Evolutionary conservation across 2,888 invertebrate species (phyloP), one percentile per base, ranked within the genome.

Genomic region (Lysandra coridon): DNA sequence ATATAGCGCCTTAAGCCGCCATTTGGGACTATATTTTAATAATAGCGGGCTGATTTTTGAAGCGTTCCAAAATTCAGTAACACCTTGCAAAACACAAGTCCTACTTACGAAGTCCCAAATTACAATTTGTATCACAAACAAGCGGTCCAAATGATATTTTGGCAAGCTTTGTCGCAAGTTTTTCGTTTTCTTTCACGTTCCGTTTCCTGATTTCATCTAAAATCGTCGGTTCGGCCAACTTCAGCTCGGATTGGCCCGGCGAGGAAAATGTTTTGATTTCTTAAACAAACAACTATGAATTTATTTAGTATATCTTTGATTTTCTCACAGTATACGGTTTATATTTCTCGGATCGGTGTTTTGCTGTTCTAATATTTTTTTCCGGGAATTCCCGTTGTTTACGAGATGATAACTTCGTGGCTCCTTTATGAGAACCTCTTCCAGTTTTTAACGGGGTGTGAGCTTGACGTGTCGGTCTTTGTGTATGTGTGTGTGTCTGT

Each of bases 171-270:
- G 75, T 75, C 62, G 62, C 23, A 79, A 79, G 75, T 79, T 79
- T 79, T 79, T 79, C 79, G 74, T 79, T 79, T 79, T 79, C 79
- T 30, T 75, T 79, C 75, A 79, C 79, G 79, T 79, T 64, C 79
- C 30, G 79, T 62, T 79, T 79, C 75, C 49, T 79, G 79, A 79
- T 79, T 79, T 79, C 79, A 79, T 79, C 79, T 57, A 75, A 75
- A 75, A 62, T 49, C 74, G 79, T 79, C 57, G 79, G 79, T 60
- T 44, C 57, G 73, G 79, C 79, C 79, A 79, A 75, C 75, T 75
- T 64, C 60, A 60, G 49, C 62, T 73, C 44, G 73, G 75, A 73
- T 73, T 73, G 73, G 40, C 79, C 33, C 40, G 49, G 75, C 74
- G 49, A 73, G 53, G 79, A 79, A 62, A 79, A 79, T 75, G 79